Percentiles rank a stretch among this genome's conserved stretches.
Evolutionary conservation across 2,113 vertebrate genomes (phyloP).

Genomic region (Pogona vitticeps): DNA sequence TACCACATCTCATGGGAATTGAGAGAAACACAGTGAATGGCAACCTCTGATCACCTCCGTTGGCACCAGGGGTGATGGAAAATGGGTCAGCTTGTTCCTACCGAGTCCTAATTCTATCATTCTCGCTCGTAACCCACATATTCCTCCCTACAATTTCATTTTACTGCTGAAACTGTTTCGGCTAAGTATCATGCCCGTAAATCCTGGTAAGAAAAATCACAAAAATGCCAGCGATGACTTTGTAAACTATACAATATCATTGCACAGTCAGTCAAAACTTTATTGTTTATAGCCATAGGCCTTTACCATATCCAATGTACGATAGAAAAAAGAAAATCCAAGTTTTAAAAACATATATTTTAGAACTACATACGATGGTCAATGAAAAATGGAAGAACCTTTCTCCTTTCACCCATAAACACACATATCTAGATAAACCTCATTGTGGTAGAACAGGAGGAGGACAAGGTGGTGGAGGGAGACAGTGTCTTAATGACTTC

Average conservation of each 20-base stretch:
- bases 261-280: too few species aligned
- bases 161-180: conserved; percentile 52
- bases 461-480: background rate
- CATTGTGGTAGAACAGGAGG: too few species aligned
- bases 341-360: too few species aligned
- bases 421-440: background rate
- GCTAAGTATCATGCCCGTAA: conserved; percentile 50
- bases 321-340: too few species aligned
- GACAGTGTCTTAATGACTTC: background rate
- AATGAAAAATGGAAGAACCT: conserved; percentile 38
- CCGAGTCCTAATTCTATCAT: conserved; percentile 7
- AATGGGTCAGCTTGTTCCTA: background rate
- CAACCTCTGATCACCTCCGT: conserved; percentile 34
- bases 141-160: conserved; percentile 35
- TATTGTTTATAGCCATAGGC: too few species aligned
- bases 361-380: too few species aligned
- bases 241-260: conserved; percentile 20
- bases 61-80: background rate
- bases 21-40: conserved; percentile 17
- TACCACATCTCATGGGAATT: conserved; percentile 18
- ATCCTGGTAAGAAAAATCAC: conserved; percentile 33
- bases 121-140: conserved; percentile 7
- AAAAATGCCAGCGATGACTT: conserved; percentile 36
- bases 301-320: too few species aligned
- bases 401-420: background rate